phyloP scores from a whole-genome alignment of 2,888 invertebrate species.

The Antheraea assamensis region DNA sequence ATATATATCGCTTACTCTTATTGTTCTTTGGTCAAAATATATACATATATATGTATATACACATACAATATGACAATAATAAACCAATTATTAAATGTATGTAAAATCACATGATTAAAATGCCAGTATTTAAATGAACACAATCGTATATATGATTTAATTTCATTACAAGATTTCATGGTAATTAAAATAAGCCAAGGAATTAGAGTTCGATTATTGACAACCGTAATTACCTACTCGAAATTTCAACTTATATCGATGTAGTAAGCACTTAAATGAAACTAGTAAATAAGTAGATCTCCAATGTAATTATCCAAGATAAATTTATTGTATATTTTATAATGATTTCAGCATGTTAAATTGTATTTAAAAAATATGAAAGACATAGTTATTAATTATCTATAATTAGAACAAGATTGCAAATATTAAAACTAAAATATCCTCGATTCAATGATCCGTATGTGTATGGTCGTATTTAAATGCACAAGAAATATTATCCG shows the following conservation, averaged over 20 bases:
- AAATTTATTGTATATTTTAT: background rate
- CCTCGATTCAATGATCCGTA: constrained; percentile 39
- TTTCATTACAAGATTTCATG: background rate
- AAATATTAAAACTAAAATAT: constrained; percentile 29
- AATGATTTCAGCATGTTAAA: background rate
- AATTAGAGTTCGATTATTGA: background rate
- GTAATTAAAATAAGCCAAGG: background rate
- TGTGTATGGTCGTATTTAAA: constrained; percentile 31
- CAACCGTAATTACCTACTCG: background rate
- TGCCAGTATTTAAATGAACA: background rate
- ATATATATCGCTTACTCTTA: constrained; percentile 44
- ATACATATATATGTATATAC: constrained; percentile 25
- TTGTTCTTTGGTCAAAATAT: constrained; percentile 63
- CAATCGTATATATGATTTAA: background rate
- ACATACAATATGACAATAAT: background rate
- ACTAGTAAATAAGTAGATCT: background rate
- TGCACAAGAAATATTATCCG: constrained; percentile 21
- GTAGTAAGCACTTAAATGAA: background rate
- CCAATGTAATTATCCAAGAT: background rate
- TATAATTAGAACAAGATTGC: no score
- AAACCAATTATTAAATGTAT: background rate
- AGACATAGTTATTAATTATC: no score
- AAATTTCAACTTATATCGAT: background rate
- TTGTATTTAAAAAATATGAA: no score
- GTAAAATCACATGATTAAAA: background rate